Base-by-base conservation (phyloP, 2,113 vertebrate species). In the Kryptolebias marmoratus region DNA sequence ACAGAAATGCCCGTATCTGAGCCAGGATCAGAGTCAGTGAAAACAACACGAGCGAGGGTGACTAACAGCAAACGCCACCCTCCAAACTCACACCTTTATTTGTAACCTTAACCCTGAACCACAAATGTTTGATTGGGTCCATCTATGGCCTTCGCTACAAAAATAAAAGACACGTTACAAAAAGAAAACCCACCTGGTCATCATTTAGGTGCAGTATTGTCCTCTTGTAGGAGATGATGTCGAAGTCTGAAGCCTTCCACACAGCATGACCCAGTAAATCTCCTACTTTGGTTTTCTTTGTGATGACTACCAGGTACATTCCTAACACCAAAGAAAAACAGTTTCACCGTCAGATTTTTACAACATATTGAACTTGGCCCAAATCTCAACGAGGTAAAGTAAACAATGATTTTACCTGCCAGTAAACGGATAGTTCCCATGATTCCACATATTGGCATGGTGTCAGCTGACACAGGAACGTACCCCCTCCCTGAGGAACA, bases 171-270 rank as follows among this genome's bases (percentile, higher is more conserved):
- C 22, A 31, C 16, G 14, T 6, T 16, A 27, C 4, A 11, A 44
- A 50, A 12, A 57, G 55, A 53, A 48, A 66, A 42, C 44, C 57
- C 27, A 97, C 97, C 97, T 99, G 97, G 91, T 93, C 96, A 91
- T 99, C 97, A 85, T 96, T 99, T 88, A 99, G 94, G 87, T 99
- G 97, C 68, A 99, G 84, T 86, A 99, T 93, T 11, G 97, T 99
- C 92, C 97, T 99, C 88, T 98, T 97, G 80, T 97, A 99, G 52
- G 97, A 98, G 71, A 98, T 94, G n/a, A 97, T 87, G 48, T 98
- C 96, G 90, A 98, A 99, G 75, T 97, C 96, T 63, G 94, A 88
- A 11, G 96, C 96, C 91, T 97, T 98, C 97, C 97, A 98, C 80
- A 98, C 93, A 42, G 87, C 90, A 81, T 98, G 96, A 84, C 93